Base-by-base conservation (phyloP, 2,113 vertebrate species). In the Australoheros scitulus region DNA sequence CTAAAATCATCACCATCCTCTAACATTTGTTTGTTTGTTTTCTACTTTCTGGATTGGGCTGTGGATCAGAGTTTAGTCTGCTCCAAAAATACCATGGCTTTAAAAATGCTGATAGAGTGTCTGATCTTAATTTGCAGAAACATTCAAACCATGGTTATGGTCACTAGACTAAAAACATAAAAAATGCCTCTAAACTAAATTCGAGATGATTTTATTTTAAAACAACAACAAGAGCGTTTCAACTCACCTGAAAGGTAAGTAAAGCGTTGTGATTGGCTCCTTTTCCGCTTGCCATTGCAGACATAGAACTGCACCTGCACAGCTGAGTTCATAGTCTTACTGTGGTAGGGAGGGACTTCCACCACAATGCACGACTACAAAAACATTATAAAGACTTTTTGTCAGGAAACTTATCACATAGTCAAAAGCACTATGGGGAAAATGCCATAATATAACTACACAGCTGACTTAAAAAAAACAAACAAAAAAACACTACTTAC, bases 271-370 rank as follows among this genome's bases (percentile, higher is more conserved):
- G 98, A 98, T 92, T 99, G 98, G 95, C 98, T 99, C 94, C 98
- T 97, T 97, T 99, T 99, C 95, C 98, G 95, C 92, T 99, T 99
- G 89, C 98, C 98, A 85, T 99, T 99, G 94, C 98, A 99, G 89
- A 99, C 97, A 87, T 98, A 98, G 95, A 99, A 99, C 94, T 99
- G 98, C 93, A 99, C 98, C 94, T 99, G 98, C 85, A 97, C 97
- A 13, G 97, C 96, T 82, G 97, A 95, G 89, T 95, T 96, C 93
- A 97, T 95, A 75, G 96, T 92, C 96, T 97, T 98, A 90, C 97
- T 99, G 94, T 99, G 98, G 96, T 99, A 99, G 0, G 98, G 97
- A 89, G 98, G 98, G 84, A 99, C 95, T 94, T 99, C 98, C 94
- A 98, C 96, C 93, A 98, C 89, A 85, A 99, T 96, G 93, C 96